Evolutionary conservation across 2,113 vertebrate genomes (phyloP).

Genomic region (Chiloscyllium plagiosum): DNA sequence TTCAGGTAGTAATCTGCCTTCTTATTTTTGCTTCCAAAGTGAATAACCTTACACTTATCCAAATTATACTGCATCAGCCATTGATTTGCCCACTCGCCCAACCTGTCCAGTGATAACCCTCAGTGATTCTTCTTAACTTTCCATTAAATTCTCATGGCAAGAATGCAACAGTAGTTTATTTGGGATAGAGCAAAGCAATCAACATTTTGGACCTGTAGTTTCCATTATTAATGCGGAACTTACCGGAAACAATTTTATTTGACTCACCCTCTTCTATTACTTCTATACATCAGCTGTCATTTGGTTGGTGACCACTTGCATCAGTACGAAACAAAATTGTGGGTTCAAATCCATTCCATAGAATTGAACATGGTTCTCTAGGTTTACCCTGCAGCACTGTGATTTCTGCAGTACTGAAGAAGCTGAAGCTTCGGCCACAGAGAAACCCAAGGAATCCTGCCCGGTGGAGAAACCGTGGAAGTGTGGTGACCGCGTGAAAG

Average conservation of each 20-base stretch:
- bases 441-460: too few relatives aligned
- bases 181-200: not conserved
- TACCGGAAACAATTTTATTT: not conserved
- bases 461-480: too few relatives aligned
- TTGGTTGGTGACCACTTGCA: not conserved
- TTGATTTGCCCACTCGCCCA: too few relatives aligned
- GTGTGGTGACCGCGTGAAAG: too few relatives aligned
- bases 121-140: not conserved
- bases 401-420: too few relatives aligned
- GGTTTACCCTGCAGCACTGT: not conserved
- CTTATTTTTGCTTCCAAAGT: too few relatives aligned
- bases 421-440: too few relatives aligned
- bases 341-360: not conserved
- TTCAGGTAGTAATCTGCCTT: too few relatives aligned
- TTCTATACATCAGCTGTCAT: not conserved
- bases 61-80: too few relatives aligned
- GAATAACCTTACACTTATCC: too few relatives aligned
- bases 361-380: not conserved
- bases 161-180: not conserved
- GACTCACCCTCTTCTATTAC: not conserved
- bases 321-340: not conserved
- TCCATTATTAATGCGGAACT: not conserved
- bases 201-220: not conserved
- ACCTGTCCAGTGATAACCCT: not conserved
- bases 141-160: not conserved